Percentiles rank a stretch among this genome's conserved stretches.
Evolutionary conservation across 2,888 invertebrate genomes (phyloP).

Genomic region (Abrostola triplasia): DNA sequence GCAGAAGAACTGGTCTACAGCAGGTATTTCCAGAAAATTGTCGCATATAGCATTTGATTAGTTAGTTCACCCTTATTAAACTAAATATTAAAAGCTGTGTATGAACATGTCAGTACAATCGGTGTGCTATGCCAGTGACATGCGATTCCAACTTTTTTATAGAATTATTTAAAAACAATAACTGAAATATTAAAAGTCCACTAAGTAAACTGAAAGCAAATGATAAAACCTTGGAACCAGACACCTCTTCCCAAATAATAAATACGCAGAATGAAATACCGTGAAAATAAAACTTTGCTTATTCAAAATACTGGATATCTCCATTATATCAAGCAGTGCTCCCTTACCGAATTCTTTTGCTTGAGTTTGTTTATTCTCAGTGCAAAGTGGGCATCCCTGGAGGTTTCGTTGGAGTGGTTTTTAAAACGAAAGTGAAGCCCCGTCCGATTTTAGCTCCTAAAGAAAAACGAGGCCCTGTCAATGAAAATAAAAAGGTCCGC

Average conservation of each 20-base stretch:
- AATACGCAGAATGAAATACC: constrained; percentile 38
- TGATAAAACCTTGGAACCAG: constrained; percentile 23
- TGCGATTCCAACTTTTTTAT: neutral
- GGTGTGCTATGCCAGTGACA: too few species aligned
- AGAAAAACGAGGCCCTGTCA: constrained; percentile 29
- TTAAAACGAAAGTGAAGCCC: constrained; percentile 37
- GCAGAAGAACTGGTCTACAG: too few species aligned
- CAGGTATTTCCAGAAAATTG: too few species aligned
- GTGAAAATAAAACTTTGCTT: constrained; percentile 50
- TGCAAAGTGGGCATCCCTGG: constrained; percentile 31
- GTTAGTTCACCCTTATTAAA: too few species aligned
- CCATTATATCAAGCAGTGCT: constrained; percentile 40
- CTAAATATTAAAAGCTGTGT: too few species aligned
- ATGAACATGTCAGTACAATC: too few species aligned
- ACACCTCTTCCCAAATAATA: constrained; percentile 46
- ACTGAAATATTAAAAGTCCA: neutral
- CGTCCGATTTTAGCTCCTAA: constrained; percentile 37
- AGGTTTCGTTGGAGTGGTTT: constrained; percentile 39
- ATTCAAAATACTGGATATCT: constrained; percentile 49
- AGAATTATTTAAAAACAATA: constrained; percentile 1
- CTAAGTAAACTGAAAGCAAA: constrained; percentile 20
- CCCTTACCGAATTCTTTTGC: constrained; percentile 27
- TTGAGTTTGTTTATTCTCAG: constrained; percentile 46
- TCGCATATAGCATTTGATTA: too few species aligned
- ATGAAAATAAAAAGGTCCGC: constrained; percentile 39